Evolutionary conservation across 2,113 vertebrate genomes (phyloP), one percentile per base, ranked within the genome.

Genomic region (Pollimyrus isidori): DNA sequence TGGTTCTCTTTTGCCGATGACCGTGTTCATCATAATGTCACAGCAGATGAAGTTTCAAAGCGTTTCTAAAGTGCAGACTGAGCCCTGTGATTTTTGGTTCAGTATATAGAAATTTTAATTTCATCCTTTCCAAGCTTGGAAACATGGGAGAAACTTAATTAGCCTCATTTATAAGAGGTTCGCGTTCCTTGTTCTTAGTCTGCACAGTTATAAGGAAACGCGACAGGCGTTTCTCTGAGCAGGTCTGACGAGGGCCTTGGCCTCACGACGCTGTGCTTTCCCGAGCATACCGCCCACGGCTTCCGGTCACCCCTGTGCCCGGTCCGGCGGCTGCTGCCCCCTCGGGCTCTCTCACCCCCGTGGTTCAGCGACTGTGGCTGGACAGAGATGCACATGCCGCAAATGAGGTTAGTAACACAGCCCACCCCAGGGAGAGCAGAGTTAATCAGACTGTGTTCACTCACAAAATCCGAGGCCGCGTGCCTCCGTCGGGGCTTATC

Each of bases 371-470:
- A 48, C 83, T 49, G 45, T 35, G 73, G 1, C 35, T 42, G 73
- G 73, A 26, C 15, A 19, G 73, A 39, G 35, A 1, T 42, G 82
- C 45, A 26, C 85, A n/a, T n/a, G n/a, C n/a, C 17, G 1, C 30
- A 90, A 92, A 91, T 88, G 45, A 89, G 83, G 73, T 91, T 91
- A 89, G 69, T 85, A 92, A 89, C 49, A 90, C 87, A 58, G 89
- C 56, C 73, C 65, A 73, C 65, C 65, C 73, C 13, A 80, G 48
- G 85, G 52, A 53, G 88, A 30, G 62, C 80, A 4, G 7, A 86
- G 69, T 88, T 92, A 89, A 92, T 93, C 89, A 92, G 90, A 93
- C 88, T 89, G 62, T 48, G 30, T 90, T 90, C 86, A 83, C 86
- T 89, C 89, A 42, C 76, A 90, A 88, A 89, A 80, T 89, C 90